Base-by-base conservation (phyloP, 2,113 vertebrate genomes). In the Aix galericulata region DNA sequence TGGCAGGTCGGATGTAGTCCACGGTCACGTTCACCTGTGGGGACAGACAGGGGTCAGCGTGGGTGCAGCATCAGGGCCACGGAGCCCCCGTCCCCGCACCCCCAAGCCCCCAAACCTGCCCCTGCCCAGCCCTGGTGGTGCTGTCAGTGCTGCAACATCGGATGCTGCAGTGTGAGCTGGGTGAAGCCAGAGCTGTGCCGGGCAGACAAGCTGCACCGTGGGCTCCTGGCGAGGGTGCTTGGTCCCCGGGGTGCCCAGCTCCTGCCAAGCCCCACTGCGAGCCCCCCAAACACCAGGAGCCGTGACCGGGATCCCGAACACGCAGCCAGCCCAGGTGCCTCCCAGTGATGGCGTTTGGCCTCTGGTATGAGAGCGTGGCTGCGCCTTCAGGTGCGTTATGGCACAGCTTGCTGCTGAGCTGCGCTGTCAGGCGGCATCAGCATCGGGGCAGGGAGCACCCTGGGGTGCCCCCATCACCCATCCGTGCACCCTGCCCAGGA, bases 1-100 rank as follows among this genome's bases (percentile, higher is more conserved):
- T 99, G 74, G 99, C 99, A 0, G 99, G 98, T 93, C 99, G 98
- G 97, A 99, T 99, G 98, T 99, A 99, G 97, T 99, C 99, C 69
- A 99, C 99, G 0, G 98, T 99, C 93, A 99, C 99, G 13, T 98
- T 99, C 97, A 99, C 99, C 99, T 99, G 42, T 6, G 97, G 60
- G 21, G 80, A 81, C 2, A 87, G 40, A 73, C 1, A 3, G 46
- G 82, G 67, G 48, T 22, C 17, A 66, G 31, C 15, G 38, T 63
- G 23, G 66, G 17, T 42, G 22, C 31, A 53, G 74, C 14, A 6
- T 22, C 32, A 25, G 50, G 29, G 46, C 11, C 18, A 6, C 13
- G 73, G 13, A 14, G 32, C 31, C 26, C 22, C 20, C 16, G 2
- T 31, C 6, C 32, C 17, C 50, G 3, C 7, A 8, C n/a, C 13